These are phyloP conservation scores for Chaenocephalus aceratus DNA, from an alignment of 2,113 vertebrate genomes.

Conservation along the genomic window DNA sequence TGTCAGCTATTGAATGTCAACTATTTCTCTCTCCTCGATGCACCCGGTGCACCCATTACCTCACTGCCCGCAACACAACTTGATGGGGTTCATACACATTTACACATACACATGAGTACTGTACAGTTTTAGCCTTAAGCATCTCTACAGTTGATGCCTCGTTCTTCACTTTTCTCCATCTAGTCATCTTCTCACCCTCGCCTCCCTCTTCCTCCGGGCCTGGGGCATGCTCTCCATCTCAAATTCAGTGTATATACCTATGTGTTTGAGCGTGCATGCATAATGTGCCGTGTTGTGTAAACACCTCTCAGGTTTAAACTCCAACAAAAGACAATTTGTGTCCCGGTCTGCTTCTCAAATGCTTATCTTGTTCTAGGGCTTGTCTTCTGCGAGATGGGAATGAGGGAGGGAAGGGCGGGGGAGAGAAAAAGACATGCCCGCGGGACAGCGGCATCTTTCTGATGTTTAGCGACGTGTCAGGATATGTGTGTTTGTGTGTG, in stretches of 20 bases:
- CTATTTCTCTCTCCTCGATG: constrained; percentile 38
- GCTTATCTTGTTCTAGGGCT: constrained; percentile 54
- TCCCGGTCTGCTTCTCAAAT: constrained; percentile 62
- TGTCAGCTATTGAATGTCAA: constrained; percentile 70
- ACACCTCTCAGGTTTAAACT: constrained; percentile 70
- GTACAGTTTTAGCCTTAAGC: constrained; percentile 34
- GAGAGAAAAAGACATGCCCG: constrained; percentile 69
- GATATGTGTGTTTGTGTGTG: constrained; percentile 41
- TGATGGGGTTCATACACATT: constrained; percentile 27
- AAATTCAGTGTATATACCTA: constrained; percentile 12
- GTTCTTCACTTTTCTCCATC: constrained; percentile 30
- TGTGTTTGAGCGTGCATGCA: constrained; percentile 50
- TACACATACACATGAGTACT: constrained; percentile 19
- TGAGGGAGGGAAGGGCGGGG: constrained; percentile 14
- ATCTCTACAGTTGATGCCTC: constrained; percentile 20
- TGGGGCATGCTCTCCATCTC: constrained; percentile 32
- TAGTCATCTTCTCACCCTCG: constrained; percentile 18
- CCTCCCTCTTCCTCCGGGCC: constrained; percentile 29
- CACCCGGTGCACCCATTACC: constrained; percentile 57
- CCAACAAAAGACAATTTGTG: constrained; percentile 70
- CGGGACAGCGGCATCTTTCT: constrained; percentile 59
- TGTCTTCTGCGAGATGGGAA: constrained; percentile 55
- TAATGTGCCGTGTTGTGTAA: constrained; percentile 70
- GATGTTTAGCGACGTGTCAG: constrained; percentile 72
- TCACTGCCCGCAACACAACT: constrained; percentile 38